phyloP scores from a whole-genome alignment of 1,140 invertebrate genomes.

The Agraylea sexmaculata region DNA sequence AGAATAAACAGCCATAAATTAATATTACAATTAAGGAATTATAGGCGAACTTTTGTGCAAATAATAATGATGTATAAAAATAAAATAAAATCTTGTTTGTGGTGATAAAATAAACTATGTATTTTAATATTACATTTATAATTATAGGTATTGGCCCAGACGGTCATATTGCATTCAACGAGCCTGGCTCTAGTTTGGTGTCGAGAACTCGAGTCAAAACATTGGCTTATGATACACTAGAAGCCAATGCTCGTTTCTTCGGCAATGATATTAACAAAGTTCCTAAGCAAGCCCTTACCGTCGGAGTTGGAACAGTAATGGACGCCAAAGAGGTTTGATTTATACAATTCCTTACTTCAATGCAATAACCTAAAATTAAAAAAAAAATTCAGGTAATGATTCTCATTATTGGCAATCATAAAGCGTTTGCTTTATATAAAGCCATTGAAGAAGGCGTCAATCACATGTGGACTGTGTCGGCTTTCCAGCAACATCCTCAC shows the following conservation, averaged over 20 bases:
- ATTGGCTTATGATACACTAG: constrained; percentile 88
- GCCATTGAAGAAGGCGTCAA: constrained; percentile 96
- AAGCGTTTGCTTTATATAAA: constrained; percentile 92
- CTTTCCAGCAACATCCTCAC: constrained; percentile 90
- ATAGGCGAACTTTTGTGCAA: no score
- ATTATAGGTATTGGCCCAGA: constrained; percentile 87
- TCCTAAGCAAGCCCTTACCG: constrained; percentile 88
- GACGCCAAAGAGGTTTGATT: constrained; percentile 81
- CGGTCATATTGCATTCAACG: constrained; percentile 99
- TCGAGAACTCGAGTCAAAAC: constrained; percentile 95
- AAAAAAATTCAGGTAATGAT: constrained; percentile 73
- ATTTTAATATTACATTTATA: no score
- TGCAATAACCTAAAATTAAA: neutral
- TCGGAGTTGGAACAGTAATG: constrained; percentile 98
- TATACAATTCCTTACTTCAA: no score
- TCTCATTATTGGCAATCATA: constrained; percentile 93
- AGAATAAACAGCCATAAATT: no score
- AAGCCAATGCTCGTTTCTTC: constrained; percentile 96
- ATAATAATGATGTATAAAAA: no score
- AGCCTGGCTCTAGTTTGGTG: constrained; percentile 86
- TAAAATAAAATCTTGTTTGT: no score
- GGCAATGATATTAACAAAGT: constrained; percentile 87
- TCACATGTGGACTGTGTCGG: constrained; percentile 99
- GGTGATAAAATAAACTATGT: no score
- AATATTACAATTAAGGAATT: no score